Evolutionary conservation across 2,797 vertebrate genomes (phyloP), one percentile per base, ranked within the genome.

Genomic region (Lindbergichthys nudifrons): DNA sequence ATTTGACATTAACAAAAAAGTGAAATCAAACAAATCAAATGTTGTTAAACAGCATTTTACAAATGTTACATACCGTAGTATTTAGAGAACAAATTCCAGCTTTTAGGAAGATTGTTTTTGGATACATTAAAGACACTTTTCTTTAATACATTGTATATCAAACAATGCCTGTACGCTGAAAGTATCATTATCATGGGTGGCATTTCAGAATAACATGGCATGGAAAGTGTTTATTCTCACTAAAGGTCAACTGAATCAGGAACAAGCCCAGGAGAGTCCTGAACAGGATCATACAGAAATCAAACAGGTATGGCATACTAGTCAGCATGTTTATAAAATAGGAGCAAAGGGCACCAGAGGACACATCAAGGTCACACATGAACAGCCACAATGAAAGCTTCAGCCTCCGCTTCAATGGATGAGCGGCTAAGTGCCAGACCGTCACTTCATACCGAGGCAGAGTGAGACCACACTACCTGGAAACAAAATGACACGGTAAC

Each of bases 301-400:
- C 42, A 66, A 73, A 66, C 13, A 58, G 46, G 2, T 36, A 9
- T 36, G 19, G n/a, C 9, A 15, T 65, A 43, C 75, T 65, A 57
- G 42, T 56, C 12, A 41, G 36, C 15, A 39, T 8, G 46, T 69
- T 79, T 58, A 23, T 65, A 62, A 81, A 72, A 65, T 13, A 65
- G 41, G 18, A 70, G 46, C 61, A 83, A 75, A 80, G 66, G 63
- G 41, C 80, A 81, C 32, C 39, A 52, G 57, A 86, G 74, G 73
- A 74, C 71, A 67, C 53, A 68, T 63, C 65, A 78, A 91, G 87
- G 90, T 90, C 87, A 83, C 39, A 80, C 61, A 47, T 46, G 68
- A 70, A 79, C 73, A 81, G 75, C 63, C 63, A 32, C 78, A 82
- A 87, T 73, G 71, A 79, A 70, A 62, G 59, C 60, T 54, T 73